Conservation (phyloP, 2,888 invertebrate genomes). For the Lamellibrachia satsuma region DNA sequence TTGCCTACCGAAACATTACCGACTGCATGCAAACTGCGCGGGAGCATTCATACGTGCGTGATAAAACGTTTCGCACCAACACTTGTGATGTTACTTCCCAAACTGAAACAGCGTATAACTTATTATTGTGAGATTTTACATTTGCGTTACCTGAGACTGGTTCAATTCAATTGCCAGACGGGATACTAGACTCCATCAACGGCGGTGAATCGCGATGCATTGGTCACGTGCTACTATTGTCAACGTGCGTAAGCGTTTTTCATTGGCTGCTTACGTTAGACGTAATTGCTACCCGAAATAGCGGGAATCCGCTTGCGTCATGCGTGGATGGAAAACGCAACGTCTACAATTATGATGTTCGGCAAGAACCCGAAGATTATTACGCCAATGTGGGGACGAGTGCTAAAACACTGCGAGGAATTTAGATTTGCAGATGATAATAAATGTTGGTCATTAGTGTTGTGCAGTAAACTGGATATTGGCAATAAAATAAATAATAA, state of each 20-base stretch:
- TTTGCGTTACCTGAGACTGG: constrained; percentile 6
- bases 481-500: no score
- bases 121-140: background rate
- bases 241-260: background rate
- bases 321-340: background rate
- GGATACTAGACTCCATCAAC: background rate
- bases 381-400: no score
- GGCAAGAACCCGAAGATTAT: no score
- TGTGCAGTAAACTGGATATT: no score
- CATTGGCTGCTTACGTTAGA: background rate
- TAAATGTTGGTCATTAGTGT: no score
- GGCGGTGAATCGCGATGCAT: background rate
- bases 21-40: no score
- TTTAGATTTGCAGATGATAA: no score
- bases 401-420: no score
- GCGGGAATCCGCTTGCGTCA: background rate
- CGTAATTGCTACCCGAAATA: background rate
- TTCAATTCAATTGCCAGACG: background rate
- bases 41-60: no score
- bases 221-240: background rate
- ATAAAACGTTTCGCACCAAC: background rate
- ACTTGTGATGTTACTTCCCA: background rate
- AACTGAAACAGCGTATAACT: background rate
- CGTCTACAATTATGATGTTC: no score
- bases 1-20: no score